Conservation (phyloP, 2,797 vertebrate species). For the Epinephelus coioides region DNA sequence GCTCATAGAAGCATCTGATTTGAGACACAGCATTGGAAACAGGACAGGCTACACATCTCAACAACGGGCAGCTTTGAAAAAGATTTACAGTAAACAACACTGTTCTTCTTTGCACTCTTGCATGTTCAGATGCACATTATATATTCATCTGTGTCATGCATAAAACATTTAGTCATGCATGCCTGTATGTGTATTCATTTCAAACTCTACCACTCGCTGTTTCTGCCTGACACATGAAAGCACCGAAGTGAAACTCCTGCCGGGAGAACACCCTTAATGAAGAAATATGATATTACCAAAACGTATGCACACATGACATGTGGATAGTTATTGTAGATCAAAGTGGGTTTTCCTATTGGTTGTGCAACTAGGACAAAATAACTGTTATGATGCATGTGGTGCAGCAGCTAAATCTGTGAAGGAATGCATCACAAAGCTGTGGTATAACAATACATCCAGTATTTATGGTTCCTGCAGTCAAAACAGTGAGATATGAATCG, state of each 20-base stretch:
- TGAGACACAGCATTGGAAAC: no score
- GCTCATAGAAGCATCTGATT: no score
- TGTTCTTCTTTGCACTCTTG: neutral
- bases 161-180: conserved; percentile 27
- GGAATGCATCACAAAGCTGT: neutral
- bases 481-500: neutral
- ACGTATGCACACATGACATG: neutral
- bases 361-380: neutral
- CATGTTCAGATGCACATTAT: conserved; percentile 16
- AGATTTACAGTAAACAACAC: neutral
- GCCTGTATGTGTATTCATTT: conserved; percentile 10
- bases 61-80: neutral
- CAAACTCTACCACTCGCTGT: neutral
- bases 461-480: neutral
- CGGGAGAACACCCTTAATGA: neutral
- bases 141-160: conserved; percentile 19
- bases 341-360: neutral
- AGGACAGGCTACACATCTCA: neutral
- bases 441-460: neutral
- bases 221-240: conserved; percentile 19
- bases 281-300: conserved; percentile 2
- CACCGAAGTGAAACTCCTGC: neutral
- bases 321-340: neutral
- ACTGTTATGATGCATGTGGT: neutral
- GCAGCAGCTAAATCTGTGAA: neutral